These are phyloP conservation scores for Euspilapteryx auroguttella DNA, from an alignment of 2,888 invertebrate genomes.

Conservation along the genomic window DNA sequence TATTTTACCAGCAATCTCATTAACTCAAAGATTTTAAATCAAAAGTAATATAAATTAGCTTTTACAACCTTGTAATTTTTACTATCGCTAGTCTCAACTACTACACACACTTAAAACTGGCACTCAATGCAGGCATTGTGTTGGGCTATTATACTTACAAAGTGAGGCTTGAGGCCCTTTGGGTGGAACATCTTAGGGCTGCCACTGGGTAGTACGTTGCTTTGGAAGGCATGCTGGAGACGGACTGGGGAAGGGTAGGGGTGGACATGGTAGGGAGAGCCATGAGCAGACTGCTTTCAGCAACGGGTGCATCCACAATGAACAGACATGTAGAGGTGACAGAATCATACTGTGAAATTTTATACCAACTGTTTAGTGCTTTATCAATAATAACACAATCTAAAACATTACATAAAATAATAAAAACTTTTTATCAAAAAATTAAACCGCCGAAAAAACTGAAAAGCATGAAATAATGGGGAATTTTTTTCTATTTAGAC, in stretches of 20 bases:
- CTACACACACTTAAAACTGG: too few species aligned
- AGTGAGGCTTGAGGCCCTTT: constrained; percentile 62
- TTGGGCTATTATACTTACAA: constrained; percentile 49
- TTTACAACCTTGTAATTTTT: too few species aligned
- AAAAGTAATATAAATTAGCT: too few species aligned
- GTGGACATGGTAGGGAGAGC: constrained; percentile 76
- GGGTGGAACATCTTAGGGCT: constrained; percentile 65
- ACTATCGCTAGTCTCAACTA: too few species aligned
- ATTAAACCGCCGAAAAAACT: too few species aligned
- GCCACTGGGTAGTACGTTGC: constrained; percentile 8
- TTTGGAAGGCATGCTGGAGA: constrained; percentile 67
- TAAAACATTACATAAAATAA: constrained; percentile 3
- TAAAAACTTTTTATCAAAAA: not conserved
- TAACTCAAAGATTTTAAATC: too few species aligned
- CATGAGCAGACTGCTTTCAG: constrained; percentile 51
- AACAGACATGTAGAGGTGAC: constrained; percentile 46
- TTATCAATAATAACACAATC: not conserved
- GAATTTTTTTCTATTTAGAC: too few species aligned
- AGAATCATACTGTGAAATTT: constrained; percentile 37
- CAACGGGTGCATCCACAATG: constrained; percentile 19
- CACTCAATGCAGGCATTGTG: too few species aligned
- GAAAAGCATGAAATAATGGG: too few species aligned
- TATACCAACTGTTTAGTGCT: not conserved
- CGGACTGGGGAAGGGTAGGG: constrained; percentile 65
- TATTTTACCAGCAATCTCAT: too few species aligned